Base-by-base conservation (phyloP, 37 sponge, comb jelly and placozoan species). In the Agelas oroides region DNA sequence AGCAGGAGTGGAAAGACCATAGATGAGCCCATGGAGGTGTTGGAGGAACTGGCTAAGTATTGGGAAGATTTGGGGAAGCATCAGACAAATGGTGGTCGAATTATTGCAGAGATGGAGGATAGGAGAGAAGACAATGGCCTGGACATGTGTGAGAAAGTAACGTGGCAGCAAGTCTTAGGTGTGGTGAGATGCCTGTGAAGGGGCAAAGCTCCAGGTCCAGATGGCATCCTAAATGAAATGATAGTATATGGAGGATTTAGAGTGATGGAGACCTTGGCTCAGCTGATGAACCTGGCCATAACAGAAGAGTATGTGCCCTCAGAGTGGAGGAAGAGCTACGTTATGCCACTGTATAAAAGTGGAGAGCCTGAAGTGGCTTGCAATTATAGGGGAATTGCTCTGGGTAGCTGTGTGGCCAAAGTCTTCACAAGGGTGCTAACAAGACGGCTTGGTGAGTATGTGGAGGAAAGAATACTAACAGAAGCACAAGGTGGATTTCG, bases 401-500 rank as follows among this genome's bases (percentile, higher is more conserved):
- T 77, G 33, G 33, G 56, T 18, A 63, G 78, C 34, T 62, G 59
- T n/a, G 64, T 63, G 23, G 78, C 63, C 39, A 63, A 77, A 35
- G 46, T 52, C 64, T 78, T 78, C 61, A 63, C 63, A 36, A 61
- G 32, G 36, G 36, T 78, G n/a, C 36, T 78, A 36, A 63, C 46
- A 52, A 39, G 27, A 36, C 27, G 65, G 35, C 34, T 78, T 1
- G 34, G 64, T 36, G 64, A 37, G 64, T 35, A 36, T 24, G 30
- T 64, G 33, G 65, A 78, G 78, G 46, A 46, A 12, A 23, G 37
- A 3, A 63, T 27, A 19, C 37, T 64, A 30, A 63, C 36, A 36
- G 78, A 78, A 24, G 64, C 46, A 39, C 78, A 64, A 63, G 62
- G 78, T 28, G 78, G 78, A 35, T 61, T 78, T 61, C 59, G 78